Conservation (phyloP, 2,888 invertebrate genomes). For the Troides oblongomaculatus region DNA sequence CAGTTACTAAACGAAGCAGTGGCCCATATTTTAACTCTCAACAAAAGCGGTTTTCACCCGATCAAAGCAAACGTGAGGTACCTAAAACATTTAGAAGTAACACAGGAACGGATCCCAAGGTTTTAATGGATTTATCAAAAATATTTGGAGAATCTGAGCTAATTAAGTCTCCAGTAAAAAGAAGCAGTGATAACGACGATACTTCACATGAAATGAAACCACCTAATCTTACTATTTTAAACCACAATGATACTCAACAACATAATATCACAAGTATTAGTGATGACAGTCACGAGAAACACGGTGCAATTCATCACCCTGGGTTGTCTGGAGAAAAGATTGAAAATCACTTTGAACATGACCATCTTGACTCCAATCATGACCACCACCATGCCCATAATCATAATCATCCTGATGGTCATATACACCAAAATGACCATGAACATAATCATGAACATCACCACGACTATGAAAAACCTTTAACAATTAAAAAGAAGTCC, state of each 20-base stretch:
- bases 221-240: conserved; percentile 52
- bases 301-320: conserved; percentile 56
- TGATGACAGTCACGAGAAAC: conserved; percentile 61
- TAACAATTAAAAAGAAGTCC: conserved; percentile 87
- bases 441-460: conserved; percentile 35
- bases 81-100: conserved; percentile 63
- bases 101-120: conserved; percentile 84
- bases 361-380: conserved; percentile 41
- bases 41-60: conserved; percentile 57
- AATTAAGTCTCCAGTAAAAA: conserved; percentile 78
- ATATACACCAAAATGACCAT: conserved; percentile 35
- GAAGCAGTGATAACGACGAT: conserved; percentile 66
- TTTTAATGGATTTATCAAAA: conserved; percentile 84
- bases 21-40: conserved; percentile 54
- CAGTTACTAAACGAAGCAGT: conserved; percentile 84
- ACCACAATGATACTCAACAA: conserved; percentile 55
- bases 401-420: conserved; percentile 37
- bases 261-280: conserved; percentile 45
- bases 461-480: conserved; percentile 61
- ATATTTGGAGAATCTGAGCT: conserved; percentile 80
- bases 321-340: conserved; percentile 50
- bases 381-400: conserved; percentile 36
- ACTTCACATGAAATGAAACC: conserved; percentile 62
- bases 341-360: conserved; percentile 38
- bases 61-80: conserved; percentile 57